A percentile compares a stretch with the other conserved stretches of the same genome.
phyloP scores from a whole-genome alignment of 2,888 invertebrate genomes.

The Polietes domitor region DNA sequence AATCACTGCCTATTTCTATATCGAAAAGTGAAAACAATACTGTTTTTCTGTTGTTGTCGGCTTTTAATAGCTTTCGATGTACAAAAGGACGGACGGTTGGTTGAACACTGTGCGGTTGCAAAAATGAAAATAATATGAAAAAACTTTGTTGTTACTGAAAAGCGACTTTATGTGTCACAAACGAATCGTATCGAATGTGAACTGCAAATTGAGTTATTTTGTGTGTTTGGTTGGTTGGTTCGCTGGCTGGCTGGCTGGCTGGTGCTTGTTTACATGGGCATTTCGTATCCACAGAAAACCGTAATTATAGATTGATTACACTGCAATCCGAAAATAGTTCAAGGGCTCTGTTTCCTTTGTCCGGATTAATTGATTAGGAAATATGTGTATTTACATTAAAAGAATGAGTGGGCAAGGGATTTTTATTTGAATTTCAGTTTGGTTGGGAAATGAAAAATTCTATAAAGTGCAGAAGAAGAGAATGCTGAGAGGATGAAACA shows the following conservation, averaged over 20 bases:
- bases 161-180: not conserved
- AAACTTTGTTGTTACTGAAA: not conserved
- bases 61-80: conserved; percentile 10
- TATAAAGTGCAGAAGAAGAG: too few species aligned
- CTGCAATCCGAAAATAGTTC: conserved; percentile 47
- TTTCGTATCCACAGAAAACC: not conserved
- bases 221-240: not conserved
- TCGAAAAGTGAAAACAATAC: conserved; percentile 58
- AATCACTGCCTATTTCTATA: not conserved
- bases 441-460: too few species aligned
- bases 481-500: too few species aligned
- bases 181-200: not conserved
- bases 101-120: conserved; percentile 12
- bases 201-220: conserved; percentile 11
- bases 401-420: not conserved
- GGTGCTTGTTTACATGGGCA: not conserved
- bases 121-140: not conserved
- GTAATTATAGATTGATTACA: conserved; percentile 46
- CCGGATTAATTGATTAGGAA: conserved; percentile 33
- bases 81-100: not conserved
- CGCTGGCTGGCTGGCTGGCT: not conserved
- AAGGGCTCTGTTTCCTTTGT: conserved; percentile 54
- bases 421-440: not conserved
- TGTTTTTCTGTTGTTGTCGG: conserved; percentile 27
- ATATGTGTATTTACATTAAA: not conserved